A percentile compares a stretch with the other conserved stretches of the same genome.
These are phyloP conservation scores for Polylopha cassiicola DNA, from an alignment of 2,888 invertebrate genomes.

Conservation along the genomic window DNA sequence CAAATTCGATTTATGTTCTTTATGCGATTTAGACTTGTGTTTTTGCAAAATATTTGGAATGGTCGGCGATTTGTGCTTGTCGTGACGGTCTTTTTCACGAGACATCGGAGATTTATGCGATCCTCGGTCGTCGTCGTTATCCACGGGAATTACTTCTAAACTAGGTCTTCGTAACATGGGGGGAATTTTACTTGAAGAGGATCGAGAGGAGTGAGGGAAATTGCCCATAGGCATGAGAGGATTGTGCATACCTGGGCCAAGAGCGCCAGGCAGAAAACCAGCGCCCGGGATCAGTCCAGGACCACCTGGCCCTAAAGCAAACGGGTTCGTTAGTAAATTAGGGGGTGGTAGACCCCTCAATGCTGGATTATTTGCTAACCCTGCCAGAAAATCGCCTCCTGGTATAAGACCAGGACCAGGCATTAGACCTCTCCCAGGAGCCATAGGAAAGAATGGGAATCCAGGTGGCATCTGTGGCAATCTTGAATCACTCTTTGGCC, in stretches of 20 bases:
- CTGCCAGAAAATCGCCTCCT: constrained; percentile 59
- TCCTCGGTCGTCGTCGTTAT: constrained; percentile 67
- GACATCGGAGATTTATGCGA: constrained; percentile 52
- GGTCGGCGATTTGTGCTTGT: constrained; percentile 72
- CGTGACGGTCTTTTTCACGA: constrained; percentile 61
- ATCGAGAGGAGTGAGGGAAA: constrained; percentile 78
- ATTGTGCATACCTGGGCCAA: constrained; percentile 63
- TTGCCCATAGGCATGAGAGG: constrained; percentile 71
- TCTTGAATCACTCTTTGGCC: constrained; percentile 64
- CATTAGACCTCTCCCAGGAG: constrained; percentile 75
- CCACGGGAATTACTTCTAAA: constrained; percentile 72
- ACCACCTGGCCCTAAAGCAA: constrained; percentile 71
- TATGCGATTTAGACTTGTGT: constrained; percentile 62
- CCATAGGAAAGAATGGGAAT: constrained; percentile 67
- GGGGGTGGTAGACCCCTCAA: constrained; percentile 59
- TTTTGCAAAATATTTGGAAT: constrained; percentile 71
- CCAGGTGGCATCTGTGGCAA: constrained; percentile 61
- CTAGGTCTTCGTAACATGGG: constrained; percentile 78
- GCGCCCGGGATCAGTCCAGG: constrained; percentile 81
- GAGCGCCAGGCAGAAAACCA: constrained; percentile 53
- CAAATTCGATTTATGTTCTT: constrained; percentile 65
- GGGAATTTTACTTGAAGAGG: constrained; percentile 76
- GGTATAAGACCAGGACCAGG: constrained; percentile 74
- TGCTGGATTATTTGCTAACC: constrained; percentile 66
- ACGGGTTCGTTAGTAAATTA: constrained; percentile 70